Evolutionary conservation across 1,140 invertebrate species (phyloP).

Genomic region (Neuroterus valhalla): DNA sequence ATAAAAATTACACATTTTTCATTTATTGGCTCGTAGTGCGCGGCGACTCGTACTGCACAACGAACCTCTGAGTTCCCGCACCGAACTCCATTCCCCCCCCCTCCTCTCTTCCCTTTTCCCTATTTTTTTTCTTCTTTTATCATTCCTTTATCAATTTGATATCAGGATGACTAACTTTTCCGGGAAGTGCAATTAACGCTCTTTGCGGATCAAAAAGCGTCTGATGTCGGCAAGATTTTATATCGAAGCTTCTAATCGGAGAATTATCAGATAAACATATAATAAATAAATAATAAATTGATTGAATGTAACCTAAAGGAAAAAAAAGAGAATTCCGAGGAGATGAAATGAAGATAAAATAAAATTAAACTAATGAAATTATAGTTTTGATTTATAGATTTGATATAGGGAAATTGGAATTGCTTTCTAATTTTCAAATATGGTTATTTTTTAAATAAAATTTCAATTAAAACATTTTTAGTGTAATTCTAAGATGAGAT

Average conservation of each 20-base stretch:
- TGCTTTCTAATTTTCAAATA: too few relatives aligned
- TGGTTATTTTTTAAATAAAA: too few relatives aligned
- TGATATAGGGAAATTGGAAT: too few relatives aligned
- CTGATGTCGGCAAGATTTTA: constrained; percentile 25
- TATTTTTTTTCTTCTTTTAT: constrained; percentile 35
- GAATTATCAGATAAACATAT: neutral
- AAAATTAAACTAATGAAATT: too few relatives aligned
- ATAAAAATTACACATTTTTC: constrained; percentile 70
- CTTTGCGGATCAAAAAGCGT: neutral
- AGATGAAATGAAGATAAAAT: too few relatives aligned
- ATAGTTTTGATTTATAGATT: too few relatives aligned
- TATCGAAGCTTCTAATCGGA: neutral
- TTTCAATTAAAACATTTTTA: too few relatives aligned
- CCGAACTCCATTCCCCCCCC: constrained; percentile 31
- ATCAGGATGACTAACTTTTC: constrained; percentile 17
- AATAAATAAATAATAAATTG: neutral
- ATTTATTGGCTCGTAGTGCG: constrained; percentile 53
- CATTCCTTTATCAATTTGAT: neutral
- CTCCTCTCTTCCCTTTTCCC: constrained; percentile 18
- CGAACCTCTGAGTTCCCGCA: constrained; percentile 16
- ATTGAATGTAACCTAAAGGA: too few relatives aligned
- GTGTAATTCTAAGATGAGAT: too few relatives aligned
- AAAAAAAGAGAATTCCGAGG: too few relatives aligned
- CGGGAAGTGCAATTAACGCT: constrained; percentile 21
- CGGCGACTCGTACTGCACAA: neutral